phyloP scores from a whole-genome alignment of 2,797 vertebrate species.

The Chrosomus eos region DNA sequence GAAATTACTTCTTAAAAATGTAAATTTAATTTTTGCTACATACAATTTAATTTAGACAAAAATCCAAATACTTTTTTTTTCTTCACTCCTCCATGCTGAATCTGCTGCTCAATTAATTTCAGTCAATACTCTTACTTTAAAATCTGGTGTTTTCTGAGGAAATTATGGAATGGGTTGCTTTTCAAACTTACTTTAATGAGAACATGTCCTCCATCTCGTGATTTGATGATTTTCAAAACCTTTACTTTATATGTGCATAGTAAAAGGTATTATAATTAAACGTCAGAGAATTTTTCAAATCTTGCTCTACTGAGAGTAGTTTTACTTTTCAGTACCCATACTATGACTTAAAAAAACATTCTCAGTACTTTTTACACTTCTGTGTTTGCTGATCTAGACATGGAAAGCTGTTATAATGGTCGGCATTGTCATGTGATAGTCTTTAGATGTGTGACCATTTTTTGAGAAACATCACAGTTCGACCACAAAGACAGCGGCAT shows the following conservation, averaged over 20 bases:
- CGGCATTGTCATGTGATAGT: neutral
- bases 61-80: neutral
- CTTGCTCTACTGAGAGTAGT: too few relatives aligned
- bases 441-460: neutral
- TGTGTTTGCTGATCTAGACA: neutral
- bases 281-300: too few relatives aligned
- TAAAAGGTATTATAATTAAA: too few relatives aligned
- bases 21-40: neutral
- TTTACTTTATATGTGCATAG: too few relatives aligned
- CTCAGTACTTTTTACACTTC: neutral
- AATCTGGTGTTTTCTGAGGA: neutral
- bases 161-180: neutral
- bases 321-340: neutral
- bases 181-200: neutral
- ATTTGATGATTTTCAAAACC: too few relatives aligned
- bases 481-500: neutral
- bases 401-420: neutral
- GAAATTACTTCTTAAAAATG: neutral
- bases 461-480: slow-evolving; percentile 3
- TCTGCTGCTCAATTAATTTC: neutral
- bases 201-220: neutral
- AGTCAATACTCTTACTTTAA: neutral
- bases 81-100: too few relatives aligned
- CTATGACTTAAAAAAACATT: neutral
- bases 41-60: neutral